These are phyloP conservation scores for Phalanger gymnotis DNA, from an alignment of 2,797 vertebrate genomes.

Conservation along the genomic window DNA sequence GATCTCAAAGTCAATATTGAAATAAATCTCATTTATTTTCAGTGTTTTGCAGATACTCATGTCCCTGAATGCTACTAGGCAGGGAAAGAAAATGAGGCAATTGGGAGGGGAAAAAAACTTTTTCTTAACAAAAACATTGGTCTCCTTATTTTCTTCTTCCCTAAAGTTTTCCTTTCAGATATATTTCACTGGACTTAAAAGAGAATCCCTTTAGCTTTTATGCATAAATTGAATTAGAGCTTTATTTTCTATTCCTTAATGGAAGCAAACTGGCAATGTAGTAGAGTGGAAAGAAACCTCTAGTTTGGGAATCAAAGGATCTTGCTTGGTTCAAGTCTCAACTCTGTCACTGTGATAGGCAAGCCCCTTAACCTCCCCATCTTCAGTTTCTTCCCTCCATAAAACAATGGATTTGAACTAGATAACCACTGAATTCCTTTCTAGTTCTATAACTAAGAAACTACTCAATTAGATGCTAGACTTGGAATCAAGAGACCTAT, in stretches of 20 bases:
- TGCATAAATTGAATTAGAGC: not conserved
- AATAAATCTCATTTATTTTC: not conserved
- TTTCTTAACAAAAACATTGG: conserved; percentile 38
- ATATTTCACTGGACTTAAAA: conserved; percentile 40
- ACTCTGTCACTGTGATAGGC: not conserved
- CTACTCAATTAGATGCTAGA: not conserved
- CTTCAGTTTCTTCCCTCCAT: not conserved
- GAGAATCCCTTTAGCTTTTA: not conserved
- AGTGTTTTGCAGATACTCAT: not conserved
- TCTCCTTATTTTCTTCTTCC: conserved; percentile 8
- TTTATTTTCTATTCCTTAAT: conserved; percentile 9
- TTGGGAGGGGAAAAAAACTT: not conserved
- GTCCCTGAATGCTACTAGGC: not conserved
- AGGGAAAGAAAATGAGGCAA: conserved; percentile 17
- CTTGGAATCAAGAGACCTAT: not conserved
- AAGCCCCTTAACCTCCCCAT: not conserved
- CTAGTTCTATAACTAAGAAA: not conserved
- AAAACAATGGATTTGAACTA: not conserved
- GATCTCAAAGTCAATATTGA: not conserved
- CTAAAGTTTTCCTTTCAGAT: conserved; percentile 13
- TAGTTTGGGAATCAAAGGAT: not conserved
- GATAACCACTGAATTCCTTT: not conserved
- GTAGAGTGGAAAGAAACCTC: not conserved
- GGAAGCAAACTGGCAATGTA: not conserved
- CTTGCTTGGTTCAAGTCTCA: not conserved